phyloP scores from a whole-genome alignment of 1,140 invertebrate species.

The Phymorhynchus buccinoides region DNA sequence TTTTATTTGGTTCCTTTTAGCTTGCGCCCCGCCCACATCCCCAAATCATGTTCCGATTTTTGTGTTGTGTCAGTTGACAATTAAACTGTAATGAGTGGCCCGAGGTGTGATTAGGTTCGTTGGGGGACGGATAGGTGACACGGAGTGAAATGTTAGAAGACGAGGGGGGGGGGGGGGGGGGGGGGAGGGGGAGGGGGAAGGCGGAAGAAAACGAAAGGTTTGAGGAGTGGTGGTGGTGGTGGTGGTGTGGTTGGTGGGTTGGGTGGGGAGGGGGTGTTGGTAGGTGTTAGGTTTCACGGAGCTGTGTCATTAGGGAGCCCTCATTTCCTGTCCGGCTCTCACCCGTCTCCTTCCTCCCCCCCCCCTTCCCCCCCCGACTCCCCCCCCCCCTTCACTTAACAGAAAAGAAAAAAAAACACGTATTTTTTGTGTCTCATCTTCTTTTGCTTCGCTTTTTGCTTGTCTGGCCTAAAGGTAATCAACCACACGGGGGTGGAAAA shows the following conservation, averaged over 20 bases:
- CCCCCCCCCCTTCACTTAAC: background rate
- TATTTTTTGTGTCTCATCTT: background rate
- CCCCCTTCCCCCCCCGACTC: background rate
- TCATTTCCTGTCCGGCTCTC: slow-evolving; percentile 6
- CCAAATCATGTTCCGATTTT: background rate
- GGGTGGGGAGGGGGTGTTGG: too few species aligned
- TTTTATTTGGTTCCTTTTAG: too few species aligned
- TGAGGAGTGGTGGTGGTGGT: too few species aligned
- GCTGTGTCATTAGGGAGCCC: background rate
- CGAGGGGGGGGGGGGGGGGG: background rate
- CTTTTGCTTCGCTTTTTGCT: background rate
- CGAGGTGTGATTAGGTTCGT: slow-evolving; percentile 28
- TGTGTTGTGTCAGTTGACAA: slow-evolving; percentile 41
- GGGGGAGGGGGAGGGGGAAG: background rate
- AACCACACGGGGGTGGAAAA: too few species aligned
- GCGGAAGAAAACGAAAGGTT: background rate
- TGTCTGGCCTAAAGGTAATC: background rate
- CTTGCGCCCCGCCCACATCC: too few species aligned
- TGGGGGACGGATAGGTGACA: background rate
- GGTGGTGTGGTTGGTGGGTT: too few species aligned
- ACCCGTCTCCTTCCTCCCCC: too few species aligned
- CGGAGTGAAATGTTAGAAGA: background rate
- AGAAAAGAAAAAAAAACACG: background rate
- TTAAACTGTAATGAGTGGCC: slow-evolving; percentile 21
- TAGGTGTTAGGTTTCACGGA: slow-evolving; percentile 3